phyloP scores from a whole-genome alignment of 1,140 invertebrate species.

The Drosophila fuyamai region DNA sequence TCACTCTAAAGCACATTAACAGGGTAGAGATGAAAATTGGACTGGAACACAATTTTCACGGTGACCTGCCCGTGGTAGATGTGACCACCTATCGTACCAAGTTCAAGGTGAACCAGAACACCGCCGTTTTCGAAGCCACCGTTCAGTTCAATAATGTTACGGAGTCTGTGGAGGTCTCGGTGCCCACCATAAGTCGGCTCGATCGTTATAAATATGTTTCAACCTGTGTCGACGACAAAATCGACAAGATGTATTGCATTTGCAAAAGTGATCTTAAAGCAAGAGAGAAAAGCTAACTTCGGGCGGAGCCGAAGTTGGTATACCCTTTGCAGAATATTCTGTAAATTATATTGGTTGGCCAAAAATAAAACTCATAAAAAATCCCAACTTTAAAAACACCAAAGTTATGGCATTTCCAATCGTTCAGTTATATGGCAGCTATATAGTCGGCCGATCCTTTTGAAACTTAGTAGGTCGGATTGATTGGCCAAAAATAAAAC shows the following conservation, averaged over 20 bases:
- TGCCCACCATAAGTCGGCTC: slow-evolving; percentile 87
- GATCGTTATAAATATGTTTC: slow-evolving; percentile 86
- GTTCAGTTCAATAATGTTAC: slow-evolving; percentile 80
- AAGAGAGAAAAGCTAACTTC: too few relatives aligned
- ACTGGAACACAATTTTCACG: slow-evolving; percentile 25
- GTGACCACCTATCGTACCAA: slow-evolving; percentile 50
- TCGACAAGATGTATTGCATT: slow-evolving; percentile 86
- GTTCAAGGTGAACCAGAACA: slow-evolving; percentile 78
- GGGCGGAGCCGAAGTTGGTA: too few relatives aligned
- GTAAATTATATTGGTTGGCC: too few relatives aligned
- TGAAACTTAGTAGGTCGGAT: too few relatives aligned
- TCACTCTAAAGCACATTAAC: slow-evolving; percentile 50
- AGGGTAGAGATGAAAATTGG: slow-evolving; percentile 44
- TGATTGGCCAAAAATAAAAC: too few relatives aligned
- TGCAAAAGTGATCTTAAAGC: slow-evolving; percentile 31
- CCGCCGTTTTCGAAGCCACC: slow-evolving; percentile 87
- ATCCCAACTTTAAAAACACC: too few relatives aligned
- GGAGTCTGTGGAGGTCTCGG: slow-evolving; percentile 51
- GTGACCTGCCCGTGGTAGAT: slow-evolving; percentile 10
- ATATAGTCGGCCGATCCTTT: too few relatives aligned
- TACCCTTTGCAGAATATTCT: too few relatives aligned
- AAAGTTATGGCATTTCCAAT: too few relatives aligned
- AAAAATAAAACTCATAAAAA: too few relatives aligned
- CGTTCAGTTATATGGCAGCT: too few relatives aligned
- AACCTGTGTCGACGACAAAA: slow-evolving; percentile 85